phyloP scores from a whole-genome alignment of 2,113 vertebrate genomes.

The Ursus arctos region DNA sequence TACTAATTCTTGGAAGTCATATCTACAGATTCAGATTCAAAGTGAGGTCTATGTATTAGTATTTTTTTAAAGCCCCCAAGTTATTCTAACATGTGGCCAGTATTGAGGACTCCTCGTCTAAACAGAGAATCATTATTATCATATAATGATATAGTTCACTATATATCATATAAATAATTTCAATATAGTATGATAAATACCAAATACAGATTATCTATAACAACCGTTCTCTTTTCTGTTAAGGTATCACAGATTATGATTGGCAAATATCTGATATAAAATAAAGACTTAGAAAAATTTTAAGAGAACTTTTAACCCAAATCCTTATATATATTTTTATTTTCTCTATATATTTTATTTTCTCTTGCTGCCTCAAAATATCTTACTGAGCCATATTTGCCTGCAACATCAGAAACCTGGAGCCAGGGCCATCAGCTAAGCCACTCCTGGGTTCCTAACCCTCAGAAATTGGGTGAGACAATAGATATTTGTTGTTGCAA shows the following conservation, averaged over 20 bases:
- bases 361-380: background rate
- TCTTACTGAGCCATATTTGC: background rate
- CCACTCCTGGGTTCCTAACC: background rate
- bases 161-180: background rate
- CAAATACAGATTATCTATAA: background rate
- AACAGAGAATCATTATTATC: conserved; percentile 16
- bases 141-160: background rate
- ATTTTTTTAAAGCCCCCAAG: background rate
- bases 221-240: background rate
- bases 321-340: background rate
- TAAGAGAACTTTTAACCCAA: background rate
- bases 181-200: background rate
- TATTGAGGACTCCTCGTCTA: background rate
- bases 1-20: background rate
- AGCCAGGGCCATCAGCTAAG: background rate
- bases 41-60: background rate
- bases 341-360: background rate
- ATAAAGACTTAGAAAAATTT: background rate
- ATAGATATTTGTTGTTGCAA: background rate
- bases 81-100: background rate
- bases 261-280: background rate
- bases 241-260: background rate
- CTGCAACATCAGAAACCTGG: background rate
- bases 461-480: background rate
- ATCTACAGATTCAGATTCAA: background rate